phyloP scores from a whole-genome alignment of 2,888 invertebrate species.

The Pemphredon lugubris region DNA sequence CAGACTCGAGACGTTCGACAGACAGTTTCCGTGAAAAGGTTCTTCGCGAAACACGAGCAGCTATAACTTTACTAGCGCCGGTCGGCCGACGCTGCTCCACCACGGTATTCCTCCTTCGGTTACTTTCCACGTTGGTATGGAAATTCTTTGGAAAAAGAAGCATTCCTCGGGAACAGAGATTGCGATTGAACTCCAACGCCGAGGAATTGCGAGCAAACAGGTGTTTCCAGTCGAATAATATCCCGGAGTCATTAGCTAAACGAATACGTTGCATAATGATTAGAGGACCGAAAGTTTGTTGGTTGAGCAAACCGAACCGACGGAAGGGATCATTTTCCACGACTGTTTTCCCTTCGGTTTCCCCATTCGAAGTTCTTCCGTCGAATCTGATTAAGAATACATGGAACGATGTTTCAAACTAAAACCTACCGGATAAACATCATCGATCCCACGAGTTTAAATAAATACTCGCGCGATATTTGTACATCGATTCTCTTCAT shows the following conservation, averaged over 20 bases:
- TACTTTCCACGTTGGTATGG: slow-evolving; percentile 34
- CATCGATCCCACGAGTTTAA: too few relatives aligned
- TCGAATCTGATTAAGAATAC: too few relatives aligned
- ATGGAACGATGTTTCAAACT: too few relatives aligned
- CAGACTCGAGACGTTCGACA: slow-evolving; percentile 43
- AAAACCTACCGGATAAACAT: too few relatives aligned
- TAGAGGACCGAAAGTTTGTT: neutral
- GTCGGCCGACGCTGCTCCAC: slow-evolving; percentile 24
- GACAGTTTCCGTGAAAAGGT: slow-evolving; percentile 40
- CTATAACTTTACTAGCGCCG: slow-evolving; percentile 19
- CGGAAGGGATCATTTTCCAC: too few relatives aligned
- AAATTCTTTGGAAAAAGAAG: slow-evolving; percentile 21
- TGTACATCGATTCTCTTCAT: too few relatives aligned
- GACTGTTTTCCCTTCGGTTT: too few relatives aligned
- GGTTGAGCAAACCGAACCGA: too few relatives aligned
- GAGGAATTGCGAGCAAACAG: slow-evolving; percentile 30
- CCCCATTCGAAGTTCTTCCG: too few relatives aligned
- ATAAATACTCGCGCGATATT: too few relatives aligned
- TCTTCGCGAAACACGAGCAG: slow-evolving; percentile 14
- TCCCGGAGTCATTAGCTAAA: slow-evolving; percentile 14
- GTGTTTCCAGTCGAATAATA: neutral
- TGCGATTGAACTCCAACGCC: neutral
- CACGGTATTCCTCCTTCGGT: slow-evolving; percentile 6
- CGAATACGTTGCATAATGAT: slow-evolving; percentile 3
- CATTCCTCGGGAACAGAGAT: slow-evolving; percentile 1